Evolutionary conservation across 2,113 vertebrate genomes (phyloP).

Genomic region (Tachysurus fulvidraco): DNA sequence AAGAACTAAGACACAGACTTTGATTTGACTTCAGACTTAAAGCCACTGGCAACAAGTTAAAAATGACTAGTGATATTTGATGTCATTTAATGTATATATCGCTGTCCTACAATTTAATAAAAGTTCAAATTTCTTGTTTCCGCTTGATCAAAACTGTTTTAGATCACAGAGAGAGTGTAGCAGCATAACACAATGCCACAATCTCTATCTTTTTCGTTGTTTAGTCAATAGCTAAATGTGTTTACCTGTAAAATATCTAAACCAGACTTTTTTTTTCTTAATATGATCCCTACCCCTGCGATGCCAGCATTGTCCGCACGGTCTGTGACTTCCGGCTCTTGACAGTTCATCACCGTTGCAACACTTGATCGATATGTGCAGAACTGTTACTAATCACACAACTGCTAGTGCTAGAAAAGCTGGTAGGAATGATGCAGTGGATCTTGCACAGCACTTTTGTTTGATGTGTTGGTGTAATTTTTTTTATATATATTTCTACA

Average conservation of each 20-base stretch:
- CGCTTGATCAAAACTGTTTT: background rate
- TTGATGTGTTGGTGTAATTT: background rate
- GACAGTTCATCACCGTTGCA: background rate
- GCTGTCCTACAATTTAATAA: background rate
- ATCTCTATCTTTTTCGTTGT: background rate
- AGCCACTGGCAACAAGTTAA: background rate
- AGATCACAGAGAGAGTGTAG: background rate
- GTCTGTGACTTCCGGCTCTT: background rate
- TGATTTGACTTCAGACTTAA: conserved; percentile 1
- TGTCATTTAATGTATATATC: background rate
- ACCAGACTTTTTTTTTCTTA: background rate
- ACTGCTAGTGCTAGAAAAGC: background rate
- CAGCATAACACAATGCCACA: background rate
- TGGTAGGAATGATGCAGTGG: background rate
- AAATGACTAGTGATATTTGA: background rate
- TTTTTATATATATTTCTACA: background rate
- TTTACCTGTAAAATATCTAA: background rate
- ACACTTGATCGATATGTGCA: background rate
- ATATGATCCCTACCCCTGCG: background rate
- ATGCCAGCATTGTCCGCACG: background rate
- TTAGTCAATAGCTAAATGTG: background rate
- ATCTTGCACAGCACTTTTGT: background rate
- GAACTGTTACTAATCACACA: background rate
- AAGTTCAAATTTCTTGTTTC: background rate
- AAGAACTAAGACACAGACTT: conserved; percentile 10